phyloP scores from a whole-genome alignment of 1,140 invertebrate species.

The Drosophila pandora region DNA sequence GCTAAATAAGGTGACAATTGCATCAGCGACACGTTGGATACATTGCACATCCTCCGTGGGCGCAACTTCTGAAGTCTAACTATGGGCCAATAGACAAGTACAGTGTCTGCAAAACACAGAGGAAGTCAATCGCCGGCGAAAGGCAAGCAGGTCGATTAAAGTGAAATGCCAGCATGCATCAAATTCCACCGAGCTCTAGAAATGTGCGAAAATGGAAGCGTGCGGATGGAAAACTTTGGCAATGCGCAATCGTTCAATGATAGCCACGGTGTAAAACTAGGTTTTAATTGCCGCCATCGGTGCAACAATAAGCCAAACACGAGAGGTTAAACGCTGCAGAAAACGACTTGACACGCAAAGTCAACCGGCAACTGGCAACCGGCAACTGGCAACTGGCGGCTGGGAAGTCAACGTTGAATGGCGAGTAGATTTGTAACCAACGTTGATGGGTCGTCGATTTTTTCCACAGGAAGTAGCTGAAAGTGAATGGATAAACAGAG shows the following conservation, averaged over 20 bases:
- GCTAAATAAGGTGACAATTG: conserved; percentile 49
- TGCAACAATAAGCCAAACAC: conserved; percentile 40
- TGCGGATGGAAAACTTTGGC: conserved; percentile 35
- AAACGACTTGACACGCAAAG: conserved; percentile 35
- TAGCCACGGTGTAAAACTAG: conserved; percentile 24
- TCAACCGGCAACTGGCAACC: conserved; percentile 11
- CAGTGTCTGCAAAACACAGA: conserved; percentile 34
- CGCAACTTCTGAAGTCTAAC: conserved; percentile 9
- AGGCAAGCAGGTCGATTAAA: conserved; percentile 39
- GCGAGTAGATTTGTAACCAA: conserved; percentile 26
- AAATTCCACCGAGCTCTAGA: conserved; percentile 12
- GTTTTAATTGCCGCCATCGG: conserved; percentile 33
- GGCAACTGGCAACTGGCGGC: conserved; percentile 2
- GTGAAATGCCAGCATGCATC: conserved; percentile 39
- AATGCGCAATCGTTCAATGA: conserved; percentile 26
- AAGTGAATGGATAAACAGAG: conserved; percentile 39
- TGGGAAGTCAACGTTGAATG: conserved; percentile 23
- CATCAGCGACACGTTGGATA: conserved; percentile 53
- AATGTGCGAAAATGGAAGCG: conserved; percentile 35
- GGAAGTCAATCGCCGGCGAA: conserved; percentile 22
- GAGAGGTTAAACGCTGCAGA: conserved; percentile 34
- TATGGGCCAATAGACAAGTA: conserved; percentile 18
- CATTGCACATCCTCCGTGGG: conserved; percentile 22
- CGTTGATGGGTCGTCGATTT: conserved; percentile 38
- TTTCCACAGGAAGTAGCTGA: conserved; percentile 35